phyloP scores from a whole-genome alignment of 2,113 vertebrate species.

The Mastomys coucha region DNA sequence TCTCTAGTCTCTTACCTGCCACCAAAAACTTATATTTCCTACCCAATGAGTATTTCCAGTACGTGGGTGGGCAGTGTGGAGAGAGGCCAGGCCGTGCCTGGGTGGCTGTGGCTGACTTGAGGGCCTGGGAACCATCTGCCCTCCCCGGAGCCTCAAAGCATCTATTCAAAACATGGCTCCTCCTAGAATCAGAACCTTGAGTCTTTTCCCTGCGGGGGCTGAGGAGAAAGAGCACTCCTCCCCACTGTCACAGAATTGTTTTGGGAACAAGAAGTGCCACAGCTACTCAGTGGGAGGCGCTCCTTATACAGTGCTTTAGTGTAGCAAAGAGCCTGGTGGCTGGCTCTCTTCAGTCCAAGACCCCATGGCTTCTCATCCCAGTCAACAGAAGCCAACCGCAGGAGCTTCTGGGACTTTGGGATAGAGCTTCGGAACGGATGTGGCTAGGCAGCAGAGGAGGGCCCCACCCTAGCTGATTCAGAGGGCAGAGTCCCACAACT shows the following conservation, averaged over 20 bases:
- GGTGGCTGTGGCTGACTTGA: neutral
- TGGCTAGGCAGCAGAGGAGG: neutral
- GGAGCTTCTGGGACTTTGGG: conserved; percentile 12
- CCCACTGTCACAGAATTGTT: neutral
- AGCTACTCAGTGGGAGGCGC: fast-evolving
- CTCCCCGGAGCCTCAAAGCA: conserved; percentile 72
- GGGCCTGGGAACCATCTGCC: conserved; percentile 70
- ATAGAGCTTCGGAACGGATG: neutral
- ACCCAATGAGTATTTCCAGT: neutral
- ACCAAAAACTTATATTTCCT: neutral
- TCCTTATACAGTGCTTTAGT: neutral
- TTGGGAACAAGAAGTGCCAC: neutral
- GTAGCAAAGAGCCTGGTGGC: neutral
- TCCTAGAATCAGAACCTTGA: neutral
- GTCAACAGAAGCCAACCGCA: conserved; percentile 30
- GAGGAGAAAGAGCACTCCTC: neutral
- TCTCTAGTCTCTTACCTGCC: conserved; percentile 18
- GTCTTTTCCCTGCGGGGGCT: conserved; percentile 21
- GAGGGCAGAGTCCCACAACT: neutral
- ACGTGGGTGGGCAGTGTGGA: neutral
- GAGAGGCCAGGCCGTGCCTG: neutral
- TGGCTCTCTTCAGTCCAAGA: neutral
- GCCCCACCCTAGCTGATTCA: conserved; percentile 59
- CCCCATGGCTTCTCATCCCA: neutral
- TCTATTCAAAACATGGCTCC: conserved; percentile 66